phyloP scores from a whole-genome alignment of 2,113 vertebrate genomes.

The Gulo gulo region DNA sequence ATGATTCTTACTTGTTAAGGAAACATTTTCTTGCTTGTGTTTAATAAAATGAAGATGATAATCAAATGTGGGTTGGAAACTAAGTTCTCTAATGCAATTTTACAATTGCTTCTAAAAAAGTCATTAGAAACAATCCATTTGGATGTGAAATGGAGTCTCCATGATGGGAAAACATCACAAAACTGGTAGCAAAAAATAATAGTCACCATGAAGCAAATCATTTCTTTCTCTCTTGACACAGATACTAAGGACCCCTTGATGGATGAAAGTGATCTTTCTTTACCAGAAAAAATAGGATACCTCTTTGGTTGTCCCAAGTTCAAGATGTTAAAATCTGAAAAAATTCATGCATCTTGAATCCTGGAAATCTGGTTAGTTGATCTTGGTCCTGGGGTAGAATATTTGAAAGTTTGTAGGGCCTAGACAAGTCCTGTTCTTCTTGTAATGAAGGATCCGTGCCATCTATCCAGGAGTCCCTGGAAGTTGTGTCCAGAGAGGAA shows the following conservation, averaged over 20 bases:
- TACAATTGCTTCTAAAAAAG: not conserved
- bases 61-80: not conserved
- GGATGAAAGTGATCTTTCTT: not conserved
- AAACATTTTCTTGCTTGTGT: constrained; percentile 10
- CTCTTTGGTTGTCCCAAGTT: not conserved
- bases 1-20: not conserved
- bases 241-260: not conserved
- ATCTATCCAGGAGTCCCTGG: not conserved
- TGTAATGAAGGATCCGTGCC: not conserved
- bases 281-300: not conserved
- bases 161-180: not conserved
- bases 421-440: not conserved
- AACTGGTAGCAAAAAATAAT: not conserved
- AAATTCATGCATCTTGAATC: not conserved
- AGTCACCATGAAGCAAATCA: not conserved
- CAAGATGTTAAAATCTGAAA: not conserved
- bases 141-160: not conserved
- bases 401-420: not conserved
- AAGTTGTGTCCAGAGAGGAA: not conserved
- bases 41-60: not conserved
- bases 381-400: not conserved
- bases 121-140: not conserved
- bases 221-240: not conserved
- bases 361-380: not conserved
- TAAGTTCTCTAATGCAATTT: constrained; percentile 9